Evolutionary conservation across 2,797 vertebrate species (phyloP).

Genomic region (Octomys mimax): DNA sequence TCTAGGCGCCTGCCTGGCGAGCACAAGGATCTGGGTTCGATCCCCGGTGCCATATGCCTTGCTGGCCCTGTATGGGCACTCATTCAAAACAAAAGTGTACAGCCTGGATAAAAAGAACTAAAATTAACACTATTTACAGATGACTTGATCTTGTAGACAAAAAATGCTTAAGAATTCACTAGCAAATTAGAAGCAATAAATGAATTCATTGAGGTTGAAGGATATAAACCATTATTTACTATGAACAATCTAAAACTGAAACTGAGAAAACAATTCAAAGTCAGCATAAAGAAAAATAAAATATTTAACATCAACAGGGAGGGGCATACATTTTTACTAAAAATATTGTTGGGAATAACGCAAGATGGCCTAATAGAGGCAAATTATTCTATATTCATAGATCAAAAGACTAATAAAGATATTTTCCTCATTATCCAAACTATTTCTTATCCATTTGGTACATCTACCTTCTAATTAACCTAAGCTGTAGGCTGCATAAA

Average conservation of each 20-base stretch:
- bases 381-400: neutral
- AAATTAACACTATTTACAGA: constrained; percentile 2
- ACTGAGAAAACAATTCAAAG: neutral
- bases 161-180: neutral
- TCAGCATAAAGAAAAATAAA: neutral
- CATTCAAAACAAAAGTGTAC: neutral
- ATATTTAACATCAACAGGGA: neutral
- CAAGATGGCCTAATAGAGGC: neutral
- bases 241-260: neutral
- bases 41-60: no score
- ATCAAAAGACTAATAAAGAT: neutral
- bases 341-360: neutral
- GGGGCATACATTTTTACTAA: neutral
- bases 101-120: neutral
- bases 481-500: neutral
- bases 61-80: neutral
- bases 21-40: neutral
- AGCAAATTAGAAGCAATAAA: constrained; percentile 20
- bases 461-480: neutral
- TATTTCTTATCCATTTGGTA: neutral
- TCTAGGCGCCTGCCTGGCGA: no score
- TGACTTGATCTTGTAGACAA: neutral
- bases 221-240: constrained; percentile 7
- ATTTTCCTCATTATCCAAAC: constrained; percentile 24
- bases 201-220: neutral